A percentile compares a stretch with the other conserved stretches of the same genome.
Evolutionary conservation across 2,888 invertebrate genomes (phyloP).

Genomic region (Mylabris sibirica): DNA sequence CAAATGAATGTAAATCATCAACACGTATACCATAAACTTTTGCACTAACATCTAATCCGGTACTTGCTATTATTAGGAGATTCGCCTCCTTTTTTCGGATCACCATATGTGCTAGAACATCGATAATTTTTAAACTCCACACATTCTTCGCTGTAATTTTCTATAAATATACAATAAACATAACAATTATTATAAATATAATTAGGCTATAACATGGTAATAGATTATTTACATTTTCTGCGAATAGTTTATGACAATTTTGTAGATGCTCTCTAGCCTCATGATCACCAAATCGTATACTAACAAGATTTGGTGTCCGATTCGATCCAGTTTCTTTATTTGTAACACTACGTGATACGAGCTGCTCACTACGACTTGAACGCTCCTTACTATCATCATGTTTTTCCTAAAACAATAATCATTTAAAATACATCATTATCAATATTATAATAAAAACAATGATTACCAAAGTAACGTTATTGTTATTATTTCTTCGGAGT

Average conservation of each 20-base stretch:
- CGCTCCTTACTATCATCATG: slow-evolving; percentile 43
- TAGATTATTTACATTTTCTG: slow-evolving; percentile 72
- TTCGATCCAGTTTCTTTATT: slow-evolving; percentile 32
- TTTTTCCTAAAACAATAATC: neutral
- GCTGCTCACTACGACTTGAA: slow-evolving; percentile 37
- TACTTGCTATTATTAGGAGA: slow-evolving; percentile 81
- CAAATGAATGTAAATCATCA: slow-evolving; percentile 83
- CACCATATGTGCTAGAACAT: slow-evolving; percentile 80
- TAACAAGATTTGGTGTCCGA: slow-evolving; percentile 37
- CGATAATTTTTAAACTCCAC: slow-evolving; percentile 86
- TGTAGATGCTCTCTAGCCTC: slow-evolving; percentile 75
- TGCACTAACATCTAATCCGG: slow-evolving; percentile 86
- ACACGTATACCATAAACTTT: slow-evolving; percentile 89
- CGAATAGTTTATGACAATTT: slow-evolving; percentile 77
- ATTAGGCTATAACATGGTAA: too few species aligned
- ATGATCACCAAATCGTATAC: slow-evolving; percentile 47
- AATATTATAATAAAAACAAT: too few species aligned
- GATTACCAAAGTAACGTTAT: neutral
- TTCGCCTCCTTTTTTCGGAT: slow-evolving; percentile 69
- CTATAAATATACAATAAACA: slow-evolving; percentile 59
- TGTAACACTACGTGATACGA: slow-evolving; percentile 20
- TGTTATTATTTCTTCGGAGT: neutral
- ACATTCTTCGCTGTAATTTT: slow-evolving; percentile 91
- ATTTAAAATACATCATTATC: too few species aligned
- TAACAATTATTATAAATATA: neutral